Percentiles rank a stretch among this genome's conserved stretches.
These are phyloP conservation scores for Paramuricea clavata DNA, from an alignment of 92 coral and sea anemone species.

Conservation along the genomic window DNA sequence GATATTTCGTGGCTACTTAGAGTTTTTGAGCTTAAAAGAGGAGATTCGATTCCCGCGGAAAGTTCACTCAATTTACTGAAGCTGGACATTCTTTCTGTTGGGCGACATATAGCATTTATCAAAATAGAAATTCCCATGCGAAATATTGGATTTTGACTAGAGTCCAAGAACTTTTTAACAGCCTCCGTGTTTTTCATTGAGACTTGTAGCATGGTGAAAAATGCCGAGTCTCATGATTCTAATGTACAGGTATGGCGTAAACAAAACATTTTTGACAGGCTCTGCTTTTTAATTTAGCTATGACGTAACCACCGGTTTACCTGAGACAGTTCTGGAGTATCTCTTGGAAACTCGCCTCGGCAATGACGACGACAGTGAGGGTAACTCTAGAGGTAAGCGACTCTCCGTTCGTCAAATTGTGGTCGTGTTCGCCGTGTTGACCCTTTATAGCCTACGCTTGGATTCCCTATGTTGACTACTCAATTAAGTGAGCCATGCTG, in stretches of 20 bases:
- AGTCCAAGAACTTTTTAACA: too few species aligned
- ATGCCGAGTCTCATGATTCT: too few species aligned
- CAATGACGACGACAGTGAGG: conserved; percentile 63
- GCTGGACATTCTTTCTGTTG: too few species aligned
- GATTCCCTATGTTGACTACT: background rate
- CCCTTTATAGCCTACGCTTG: background rate
- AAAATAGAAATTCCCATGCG: too few species aligned
- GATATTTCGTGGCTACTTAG: too few species aligned
- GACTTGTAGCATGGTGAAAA: background rate
- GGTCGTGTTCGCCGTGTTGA: background rate
- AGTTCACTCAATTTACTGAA: too few species aligned
- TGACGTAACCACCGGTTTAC: conserved; percentile 91
- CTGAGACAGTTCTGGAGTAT: conserved; percentile 88
- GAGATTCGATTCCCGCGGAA: too few species aligned
- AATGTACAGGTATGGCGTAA: background rate
- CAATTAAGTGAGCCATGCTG: background rate
- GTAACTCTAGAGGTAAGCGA: conserved; percentile 39
- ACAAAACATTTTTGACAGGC: background rate
- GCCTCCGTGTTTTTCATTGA: background rate
- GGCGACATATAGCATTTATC: too few species aligned
- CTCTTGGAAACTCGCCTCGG: conserved; percentile 81
- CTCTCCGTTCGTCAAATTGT: background rate
- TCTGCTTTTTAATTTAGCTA: conserved; percentile 50
- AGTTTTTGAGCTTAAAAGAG: too few species aligned
- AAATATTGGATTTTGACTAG: too few species aligned